Evolutionary conservation across 1,140 invertebrate genomes (phyloP).

Genomic region (Drosophila persimilis): DNA sequence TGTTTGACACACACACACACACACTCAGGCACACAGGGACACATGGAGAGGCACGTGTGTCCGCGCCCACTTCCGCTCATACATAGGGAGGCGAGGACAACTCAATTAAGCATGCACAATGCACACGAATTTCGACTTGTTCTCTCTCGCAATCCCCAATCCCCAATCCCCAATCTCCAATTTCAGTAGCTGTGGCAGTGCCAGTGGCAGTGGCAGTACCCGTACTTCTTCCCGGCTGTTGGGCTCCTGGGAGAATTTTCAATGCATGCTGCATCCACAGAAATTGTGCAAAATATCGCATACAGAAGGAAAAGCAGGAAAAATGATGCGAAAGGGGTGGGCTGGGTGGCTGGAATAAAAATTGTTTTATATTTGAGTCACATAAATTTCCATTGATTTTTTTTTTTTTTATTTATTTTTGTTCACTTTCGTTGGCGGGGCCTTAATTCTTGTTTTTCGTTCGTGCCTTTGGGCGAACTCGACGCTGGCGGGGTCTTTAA

Average conservation of each 20-base stretch:
- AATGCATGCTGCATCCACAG: constrained; percentile 55
- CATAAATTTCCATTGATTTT: constrained; percentile 75
- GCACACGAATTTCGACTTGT: constrained; percentile 68
- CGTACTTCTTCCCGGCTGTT: background rate
- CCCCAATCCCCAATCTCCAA: background rate
- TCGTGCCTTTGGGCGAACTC: constrained; percentile 28
- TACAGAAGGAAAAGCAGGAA: background rate
- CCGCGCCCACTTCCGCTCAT: constrained; percentile 35
- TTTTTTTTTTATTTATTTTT: constrained; percentile 16
- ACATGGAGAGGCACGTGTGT: background rate
- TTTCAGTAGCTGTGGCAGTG: background rate
- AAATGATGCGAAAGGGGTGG: too few species aligned
- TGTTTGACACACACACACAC: constrained; percentile 54
- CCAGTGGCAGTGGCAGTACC: too few species aligned
- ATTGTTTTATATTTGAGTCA: constrained; percentile 72
- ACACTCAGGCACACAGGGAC: background rate
- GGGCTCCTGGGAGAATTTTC: constrained; percentile 49
- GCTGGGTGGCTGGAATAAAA: constrained; percentile 31
- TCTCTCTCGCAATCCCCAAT: constrained; percentile 6
- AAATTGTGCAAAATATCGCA: constrained; percentile 45
- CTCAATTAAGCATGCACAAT: constrained; percentile 79
- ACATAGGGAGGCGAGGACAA: constrained; percentile 34
- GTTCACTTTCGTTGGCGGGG: constrained; percentile 3
- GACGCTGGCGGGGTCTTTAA: too few species aligned
- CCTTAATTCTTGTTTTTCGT: background rate